phyloP scores from a whole-genome alignment of 2,797 vertebrate species.

The Pristis pectinata region DNA sequence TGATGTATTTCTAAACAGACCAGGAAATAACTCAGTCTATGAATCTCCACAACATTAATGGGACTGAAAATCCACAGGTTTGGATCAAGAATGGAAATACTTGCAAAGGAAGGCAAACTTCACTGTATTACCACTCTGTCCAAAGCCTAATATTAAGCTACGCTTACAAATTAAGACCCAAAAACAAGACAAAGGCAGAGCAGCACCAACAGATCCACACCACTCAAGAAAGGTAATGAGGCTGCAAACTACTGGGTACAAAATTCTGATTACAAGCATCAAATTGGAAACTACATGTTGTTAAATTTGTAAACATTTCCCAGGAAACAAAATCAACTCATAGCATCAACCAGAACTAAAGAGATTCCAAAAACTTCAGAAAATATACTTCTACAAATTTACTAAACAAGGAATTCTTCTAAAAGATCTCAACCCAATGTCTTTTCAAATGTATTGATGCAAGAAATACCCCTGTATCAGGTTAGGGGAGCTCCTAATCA shows the following conservation, averaged over 20 bases:
- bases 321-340: not conserved
- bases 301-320: not conserved
- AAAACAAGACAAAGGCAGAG: not conserved
- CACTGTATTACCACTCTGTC: not conserved
- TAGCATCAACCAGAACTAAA: not conserved
- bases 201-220: not conserved
- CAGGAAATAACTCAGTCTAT: not conserved
- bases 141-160: not conserved
- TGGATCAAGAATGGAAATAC: not conserved
- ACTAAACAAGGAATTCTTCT: not conserved
- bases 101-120: not conserved
- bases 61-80: not conserved
- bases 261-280: not conserved
- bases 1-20: not conserved
- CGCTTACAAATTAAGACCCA: not conserved
- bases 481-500: not conserved
- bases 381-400: not conserved
- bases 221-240: not conserved
- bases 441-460: not conserved
- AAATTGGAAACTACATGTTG: not conserved
- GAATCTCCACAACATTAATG: not conserved
- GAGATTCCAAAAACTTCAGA: not conserved
- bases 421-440: not conserved
- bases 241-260: not conserved
- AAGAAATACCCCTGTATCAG: not conserved